Percentiles rank a stretch among this genome's conserved stretches.
Evolutionary conservation across 2,888 invertebrate genomes (phyloP).

Genomic region (Eurytoma adleriae): DNA sequence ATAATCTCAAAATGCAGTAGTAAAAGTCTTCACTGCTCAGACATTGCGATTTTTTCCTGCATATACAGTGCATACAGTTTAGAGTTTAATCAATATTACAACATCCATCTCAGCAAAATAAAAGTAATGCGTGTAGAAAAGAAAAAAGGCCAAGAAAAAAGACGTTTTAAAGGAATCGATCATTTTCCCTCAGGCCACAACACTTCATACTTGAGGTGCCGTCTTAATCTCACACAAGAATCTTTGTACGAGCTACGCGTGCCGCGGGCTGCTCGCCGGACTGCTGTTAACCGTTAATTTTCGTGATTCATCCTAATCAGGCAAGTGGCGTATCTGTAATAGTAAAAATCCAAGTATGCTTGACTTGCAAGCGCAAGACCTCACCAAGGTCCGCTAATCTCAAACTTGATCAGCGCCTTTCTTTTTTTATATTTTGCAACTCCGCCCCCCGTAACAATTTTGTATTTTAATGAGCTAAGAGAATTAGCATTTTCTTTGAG

Average conservation of each 20-base stretch:
- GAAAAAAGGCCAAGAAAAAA: too few species aligned
- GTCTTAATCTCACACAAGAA: neutral
- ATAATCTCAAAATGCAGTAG: too few species aligned
- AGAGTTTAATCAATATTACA: too few species aligned
- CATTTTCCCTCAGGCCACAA: conserved; percentile 9
- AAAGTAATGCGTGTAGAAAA: too few species aligned
- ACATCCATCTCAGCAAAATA: too few species aligned
- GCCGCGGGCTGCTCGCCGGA: neutral
- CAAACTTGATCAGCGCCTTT: conserved; percentile 54
- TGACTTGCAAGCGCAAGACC: conserved; percentile 59
- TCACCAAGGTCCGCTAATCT: conserved; percentile 68
- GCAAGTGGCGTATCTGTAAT: neutral
- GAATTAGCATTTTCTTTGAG: too few species aligned
- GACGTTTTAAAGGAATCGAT: too few species aligned
- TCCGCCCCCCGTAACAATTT: neutral
- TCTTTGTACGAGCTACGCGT: conserved; percentile 15
- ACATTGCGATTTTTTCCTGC: too few species aligned
- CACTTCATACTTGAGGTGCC: neutral
- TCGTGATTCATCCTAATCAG: neutral
- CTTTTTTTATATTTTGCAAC: conserved; percentile 42
- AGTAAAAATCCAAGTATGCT: conserved; percentile 6
- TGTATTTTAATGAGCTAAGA: neutral
- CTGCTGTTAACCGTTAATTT: neutral
- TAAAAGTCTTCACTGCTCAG: too few species aligned
- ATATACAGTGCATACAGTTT: too few species aligned